Evolutionary conservation across 2,113 vertebrate species (phyloP).

Genomic region (Suricata suricatta): DNA sequence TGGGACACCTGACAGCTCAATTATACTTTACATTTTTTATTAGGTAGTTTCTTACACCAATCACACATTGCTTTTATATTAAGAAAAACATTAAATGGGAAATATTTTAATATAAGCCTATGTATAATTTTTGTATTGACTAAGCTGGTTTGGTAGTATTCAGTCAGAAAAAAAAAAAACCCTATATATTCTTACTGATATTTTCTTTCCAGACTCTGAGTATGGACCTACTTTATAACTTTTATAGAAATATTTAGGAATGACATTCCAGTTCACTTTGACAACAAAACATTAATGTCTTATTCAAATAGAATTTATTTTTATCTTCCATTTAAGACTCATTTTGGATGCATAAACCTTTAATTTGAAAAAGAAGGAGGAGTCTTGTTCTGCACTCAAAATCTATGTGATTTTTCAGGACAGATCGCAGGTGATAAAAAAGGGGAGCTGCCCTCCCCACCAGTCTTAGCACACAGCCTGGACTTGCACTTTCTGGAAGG

Average conservation of each 20-base stretch:
- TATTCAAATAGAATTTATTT: neutral
- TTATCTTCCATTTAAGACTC: neutral
- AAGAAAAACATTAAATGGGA: neutral
- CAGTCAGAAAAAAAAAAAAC: neutral
- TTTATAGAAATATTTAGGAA: neutral
- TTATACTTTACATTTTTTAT: neutral
- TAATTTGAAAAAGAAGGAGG: neutral
- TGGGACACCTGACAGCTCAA: neutral
- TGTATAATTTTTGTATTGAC: neutral
- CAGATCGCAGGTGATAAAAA: neutral
- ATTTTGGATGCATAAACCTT: neutral
- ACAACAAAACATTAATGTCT: neutral
- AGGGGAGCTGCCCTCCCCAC: neutral
- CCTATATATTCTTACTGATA: neutral
- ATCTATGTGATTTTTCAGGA: neutral
- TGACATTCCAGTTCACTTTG: neutral
- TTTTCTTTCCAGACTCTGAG: neutral
- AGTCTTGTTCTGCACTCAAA: neutral
- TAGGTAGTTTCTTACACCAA: neutral
- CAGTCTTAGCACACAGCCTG: neutral
- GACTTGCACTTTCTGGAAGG: neutral
- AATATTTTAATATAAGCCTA: neutral
- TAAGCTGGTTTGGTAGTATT: neutral
- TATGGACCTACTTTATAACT: neutral
- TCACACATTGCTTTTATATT: neutral